phyloP scores from a whole-genome alignment of 2,888 invertebrate species.

The Nematopogon swammerdamellus region DNA sequence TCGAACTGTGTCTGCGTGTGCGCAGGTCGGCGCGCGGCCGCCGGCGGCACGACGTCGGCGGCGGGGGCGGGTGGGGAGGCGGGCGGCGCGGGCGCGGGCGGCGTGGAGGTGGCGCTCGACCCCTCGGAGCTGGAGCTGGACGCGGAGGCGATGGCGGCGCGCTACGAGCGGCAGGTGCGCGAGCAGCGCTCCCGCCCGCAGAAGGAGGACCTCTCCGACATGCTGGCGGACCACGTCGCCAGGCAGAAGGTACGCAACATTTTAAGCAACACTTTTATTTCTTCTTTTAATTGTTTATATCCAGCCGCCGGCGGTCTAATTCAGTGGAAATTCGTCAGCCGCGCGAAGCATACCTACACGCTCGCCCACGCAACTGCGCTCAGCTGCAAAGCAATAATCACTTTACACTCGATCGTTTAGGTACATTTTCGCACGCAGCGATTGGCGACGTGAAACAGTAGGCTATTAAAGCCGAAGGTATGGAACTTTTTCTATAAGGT shows the following conservation, averaged over 20 bases:
- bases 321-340: no score
- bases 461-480: no score
- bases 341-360: no score
- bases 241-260: conserved; percentile 75
- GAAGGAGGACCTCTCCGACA: conserved; percentile 95
- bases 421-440: no score
- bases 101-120: conserved; percentile 93
- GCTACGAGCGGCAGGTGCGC: conserved; percentile 91
- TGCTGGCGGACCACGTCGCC: conserved; percentile 98
- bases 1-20: conserved; percentile 6
- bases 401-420: no score
- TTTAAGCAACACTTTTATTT: neutral
- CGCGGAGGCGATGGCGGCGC: conserved; percentile 91
- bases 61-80: conserved; percentile 54
- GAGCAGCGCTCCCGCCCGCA: conserved; percentile 87
- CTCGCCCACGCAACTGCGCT: no score
- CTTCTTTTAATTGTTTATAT: conserved; percentile 1
- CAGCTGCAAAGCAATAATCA: no score
- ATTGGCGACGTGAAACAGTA: no score
- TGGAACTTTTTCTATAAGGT: no score
- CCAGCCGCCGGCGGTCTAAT: no score
- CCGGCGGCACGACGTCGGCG: conserved; percentile 12
- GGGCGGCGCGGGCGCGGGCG: conserved; percentile 81
- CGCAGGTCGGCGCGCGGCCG: conserved; percentile 22
- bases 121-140: conserved; percentile 96